phyloP scores from a whole-genome alignment of 2,113 vertebrate genomes.

The Pluvianellus socialis region DNA sequence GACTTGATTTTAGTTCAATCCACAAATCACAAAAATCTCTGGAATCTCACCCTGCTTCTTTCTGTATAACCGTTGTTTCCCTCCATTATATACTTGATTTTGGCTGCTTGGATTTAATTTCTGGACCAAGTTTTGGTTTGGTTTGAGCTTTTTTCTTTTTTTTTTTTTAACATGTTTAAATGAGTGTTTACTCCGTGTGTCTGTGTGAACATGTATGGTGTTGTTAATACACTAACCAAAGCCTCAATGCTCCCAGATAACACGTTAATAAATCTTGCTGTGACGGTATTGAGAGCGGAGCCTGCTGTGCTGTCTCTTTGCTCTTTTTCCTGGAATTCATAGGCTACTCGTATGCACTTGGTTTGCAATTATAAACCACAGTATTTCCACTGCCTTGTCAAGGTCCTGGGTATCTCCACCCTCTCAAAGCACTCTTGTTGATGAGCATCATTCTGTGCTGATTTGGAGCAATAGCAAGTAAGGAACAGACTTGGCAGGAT shows the following conservation, averaged over 20 bases:
- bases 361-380: not conserved
- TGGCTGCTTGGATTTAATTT: slow-evolving; percentile 57
- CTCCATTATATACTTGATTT: not conserved
- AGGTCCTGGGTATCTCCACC: not conserved
- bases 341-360: not conserved
- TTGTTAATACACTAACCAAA: slow-evolving; percentile 58
- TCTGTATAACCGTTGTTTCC: not conserved
- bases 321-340: slow-evolving; percentile 4
- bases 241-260: not conserved
- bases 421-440: not conserved
- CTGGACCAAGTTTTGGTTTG: slow-evolving; percentile 68
- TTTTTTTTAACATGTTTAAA: not conserved
- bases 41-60: not conserved
- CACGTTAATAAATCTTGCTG: not conserved
- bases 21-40: not conserved
- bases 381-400: not conserved
- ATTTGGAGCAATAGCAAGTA: not conserved
- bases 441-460: not conserved
- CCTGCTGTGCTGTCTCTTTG: slow-evolving; percentile 13
- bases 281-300: slow-evolving; percentile 1
- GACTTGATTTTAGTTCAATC: not conserved
- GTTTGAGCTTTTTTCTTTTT: not conserved
- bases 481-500: not conserved
- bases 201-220: slow-evolving; percentile 32
- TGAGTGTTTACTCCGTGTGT: slow-evolving; percentile 23